Conservation (phyloP, 2,113 vertebrate species). For the Tragelaphus strepsiceros region DNA sequence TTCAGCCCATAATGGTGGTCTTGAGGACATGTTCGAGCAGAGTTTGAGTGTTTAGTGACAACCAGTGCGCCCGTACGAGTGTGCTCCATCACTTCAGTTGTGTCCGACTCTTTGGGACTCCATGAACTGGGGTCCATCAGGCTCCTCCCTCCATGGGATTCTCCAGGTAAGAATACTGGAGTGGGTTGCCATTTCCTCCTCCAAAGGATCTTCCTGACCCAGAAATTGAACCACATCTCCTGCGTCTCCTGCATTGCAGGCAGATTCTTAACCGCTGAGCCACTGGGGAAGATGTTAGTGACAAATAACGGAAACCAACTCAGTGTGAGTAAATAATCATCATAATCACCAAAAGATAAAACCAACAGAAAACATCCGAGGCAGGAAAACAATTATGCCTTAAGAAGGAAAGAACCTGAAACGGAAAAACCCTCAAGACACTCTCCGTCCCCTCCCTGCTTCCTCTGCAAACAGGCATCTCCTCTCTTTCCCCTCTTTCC, state of each 20-base stretch:
- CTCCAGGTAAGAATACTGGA: neutral
- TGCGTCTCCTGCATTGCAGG: neutral
- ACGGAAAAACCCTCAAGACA: neutral
- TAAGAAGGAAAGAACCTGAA: neutral
- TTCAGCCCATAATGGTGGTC: neutral
- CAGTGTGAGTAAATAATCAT: neutral
- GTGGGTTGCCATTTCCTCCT: neutral
- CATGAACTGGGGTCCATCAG: neutral
- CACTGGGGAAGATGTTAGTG: neutral
- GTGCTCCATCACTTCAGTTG: neutral
- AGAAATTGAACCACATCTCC: neutral
- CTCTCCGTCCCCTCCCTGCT: neutral
- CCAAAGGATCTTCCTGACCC: neutral
- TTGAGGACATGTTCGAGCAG: neutral
- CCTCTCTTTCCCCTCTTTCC: neutral
- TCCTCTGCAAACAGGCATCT: neutral
- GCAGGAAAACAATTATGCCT: neutral
- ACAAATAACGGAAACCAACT: neutral
- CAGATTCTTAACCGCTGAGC: neutral
- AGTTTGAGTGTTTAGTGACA: neutral
- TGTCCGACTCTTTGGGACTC: neutral
- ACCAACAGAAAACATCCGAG: neutral
- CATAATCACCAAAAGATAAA: neutral
- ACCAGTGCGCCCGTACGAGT: rapidly evolving
- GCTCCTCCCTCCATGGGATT: neutral